Conservation (phyloP, 2,797 vertebrate genomes). For the Gorsachius magnificus region DNA sequence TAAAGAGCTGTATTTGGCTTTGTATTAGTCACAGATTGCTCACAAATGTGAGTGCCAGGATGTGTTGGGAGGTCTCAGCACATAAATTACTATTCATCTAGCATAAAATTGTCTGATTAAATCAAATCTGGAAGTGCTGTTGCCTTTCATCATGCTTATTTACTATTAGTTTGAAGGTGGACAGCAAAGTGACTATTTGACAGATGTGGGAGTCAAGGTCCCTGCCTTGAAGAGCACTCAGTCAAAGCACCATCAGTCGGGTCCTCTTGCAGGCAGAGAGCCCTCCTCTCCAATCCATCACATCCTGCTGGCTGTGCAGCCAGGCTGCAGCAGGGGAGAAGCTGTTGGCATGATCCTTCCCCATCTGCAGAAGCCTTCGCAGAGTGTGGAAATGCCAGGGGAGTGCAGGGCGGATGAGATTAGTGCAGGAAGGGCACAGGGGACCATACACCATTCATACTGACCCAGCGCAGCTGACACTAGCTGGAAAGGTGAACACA, state of each 20-base stretch:
- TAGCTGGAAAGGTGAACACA: background rate
- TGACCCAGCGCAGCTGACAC: background rate
- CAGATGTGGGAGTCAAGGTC: background rate
- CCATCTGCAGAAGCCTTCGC: background rate
- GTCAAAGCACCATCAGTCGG: background rate
- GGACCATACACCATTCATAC: background rate
- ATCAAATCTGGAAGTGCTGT: background rate
- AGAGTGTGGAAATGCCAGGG: background rate
- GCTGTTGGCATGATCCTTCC: background rate
- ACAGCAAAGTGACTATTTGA: background rate
- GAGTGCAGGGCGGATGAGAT: background rate
- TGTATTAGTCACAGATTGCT: slow-evolving; percentile 45
- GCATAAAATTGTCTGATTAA: slow-evolving; percentile 36
- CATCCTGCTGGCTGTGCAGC: background rate
- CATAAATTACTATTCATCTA: slow-evolving; percentile 33
- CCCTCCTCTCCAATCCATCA: background rate
- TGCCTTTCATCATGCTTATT: slow-evolving; percentile 30
- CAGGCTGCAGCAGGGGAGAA: background rate
- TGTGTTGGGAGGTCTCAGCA: slow-evolving; percentile 27
- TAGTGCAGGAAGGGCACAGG: fast-evolving
- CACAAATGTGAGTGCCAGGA: slow-evolving; percentile 20
- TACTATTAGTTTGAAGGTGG: background rate
- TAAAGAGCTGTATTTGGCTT: background rate
- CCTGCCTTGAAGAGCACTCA: background rate
- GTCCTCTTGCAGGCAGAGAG: background rate